Evolutionary conservation across 1,140 invertebrate species (phyloP).

Genomic region (Trichonephila clavipes): DNA sequence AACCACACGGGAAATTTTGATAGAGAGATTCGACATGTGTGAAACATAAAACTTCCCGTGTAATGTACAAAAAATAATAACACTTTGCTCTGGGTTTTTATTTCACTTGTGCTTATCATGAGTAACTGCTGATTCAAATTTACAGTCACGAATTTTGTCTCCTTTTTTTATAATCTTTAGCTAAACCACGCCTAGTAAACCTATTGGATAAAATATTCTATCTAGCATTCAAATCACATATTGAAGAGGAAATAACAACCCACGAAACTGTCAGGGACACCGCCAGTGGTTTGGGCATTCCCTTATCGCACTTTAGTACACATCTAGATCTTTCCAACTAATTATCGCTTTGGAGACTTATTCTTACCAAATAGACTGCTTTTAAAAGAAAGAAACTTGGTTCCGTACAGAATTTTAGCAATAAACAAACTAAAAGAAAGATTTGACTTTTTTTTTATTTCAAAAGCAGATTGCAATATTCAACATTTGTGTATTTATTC

Average conservation of each 20-base stretch:
- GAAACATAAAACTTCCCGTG: not conserved
- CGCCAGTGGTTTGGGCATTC: conserved; percentile 9
- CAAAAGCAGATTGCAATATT: no score
- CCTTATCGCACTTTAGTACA: not conserved
- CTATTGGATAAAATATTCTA: not conserved
- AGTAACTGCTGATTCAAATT: conserved; percentile 11
- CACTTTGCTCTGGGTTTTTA: not conserved
- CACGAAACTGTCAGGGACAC: conserved; percentile 20
- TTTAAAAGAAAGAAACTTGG: no score
- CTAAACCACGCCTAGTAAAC: conserved; percentile 35
- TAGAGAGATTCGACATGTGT: not conserved
- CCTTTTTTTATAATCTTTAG: not conserved
- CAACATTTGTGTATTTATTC: no score
- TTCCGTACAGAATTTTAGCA: no score
- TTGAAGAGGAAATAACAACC: conserved; percentile 49
- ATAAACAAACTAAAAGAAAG: no score
- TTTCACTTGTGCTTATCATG: not conserved
- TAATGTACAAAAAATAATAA: not conserved
- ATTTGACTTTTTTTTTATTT: no score
- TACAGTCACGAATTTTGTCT: conserved; percentile 7
- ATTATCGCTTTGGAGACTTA: not conserved
- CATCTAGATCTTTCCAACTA: not conserved
- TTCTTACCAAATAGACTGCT: no score
- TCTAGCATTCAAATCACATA: conserved; percentile 9
- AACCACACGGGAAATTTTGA: not conserved